Conservation (phyloP, 1,140 invertebrate species). For the Drosophila arizonae region DNA sequence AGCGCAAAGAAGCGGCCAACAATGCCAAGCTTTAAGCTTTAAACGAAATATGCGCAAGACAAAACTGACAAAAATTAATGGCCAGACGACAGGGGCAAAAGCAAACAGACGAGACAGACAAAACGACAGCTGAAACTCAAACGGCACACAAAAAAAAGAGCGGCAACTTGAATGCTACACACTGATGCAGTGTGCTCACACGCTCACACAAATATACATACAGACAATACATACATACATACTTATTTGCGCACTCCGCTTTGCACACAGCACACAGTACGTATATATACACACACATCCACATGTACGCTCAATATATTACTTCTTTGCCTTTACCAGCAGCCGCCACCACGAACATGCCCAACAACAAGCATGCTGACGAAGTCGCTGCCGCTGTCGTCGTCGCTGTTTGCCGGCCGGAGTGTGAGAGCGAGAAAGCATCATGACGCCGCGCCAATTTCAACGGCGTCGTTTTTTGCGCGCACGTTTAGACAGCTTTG, state of each 20-base stretch:
- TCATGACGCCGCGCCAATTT: slow-evolving; percentile 77
- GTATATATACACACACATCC: slow-evolving; percentile 17
- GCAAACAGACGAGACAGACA: slow-evolving; percentile 56
- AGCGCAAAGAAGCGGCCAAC: slow-evolving; percentile 19
- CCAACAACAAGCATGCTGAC: slow-evolving; percentile 56
- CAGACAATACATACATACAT: slow-evolving; percentile 31
- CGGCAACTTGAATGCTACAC: slow-evolving; percentile 68
- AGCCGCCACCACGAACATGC: slow-evolving; percentile 24
- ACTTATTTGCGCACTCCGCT: slow-evolving; percentile 72
- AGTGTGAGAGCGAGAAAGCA: slow-evolving; percentile 71
- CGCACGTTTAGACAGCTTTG: slow-evolving; percentile 49
- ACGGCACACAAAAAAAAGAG: slow-evolving; percentile 62
- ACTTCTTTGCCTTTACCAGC: slow-evolving; percentile 48
- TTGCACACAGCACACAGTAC: slow-evolving; percentile 49
- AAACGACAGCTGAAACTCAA: slow-evolving; percentile 59
- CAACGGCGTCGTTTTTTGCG: slow-evolving; percentile 79
- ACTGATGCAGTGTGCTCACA: slow-evolving; percentile 40
- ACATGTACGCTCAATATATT: slow-evolving; percentile 43
- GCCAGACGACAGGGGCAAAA: slow-evolving; percentile 30
- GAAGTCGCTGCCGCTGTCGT: slow-evolving; percentile 48
- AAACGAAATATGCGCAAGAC: slow-evolving; percentile 45
- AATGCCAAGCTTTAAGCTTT: slow-evolving; percentile 64
- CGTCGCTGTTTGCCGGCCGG: slow-evolving; percentile 71
- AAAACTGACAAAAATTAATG: slow-evolving; percentile 52
- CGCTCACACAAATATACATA: slow-evolving; percentile 16